Conservation (phyloP, 1,140 invertebrate genomes). For the Cardiocondyla obscurior region DNA sequence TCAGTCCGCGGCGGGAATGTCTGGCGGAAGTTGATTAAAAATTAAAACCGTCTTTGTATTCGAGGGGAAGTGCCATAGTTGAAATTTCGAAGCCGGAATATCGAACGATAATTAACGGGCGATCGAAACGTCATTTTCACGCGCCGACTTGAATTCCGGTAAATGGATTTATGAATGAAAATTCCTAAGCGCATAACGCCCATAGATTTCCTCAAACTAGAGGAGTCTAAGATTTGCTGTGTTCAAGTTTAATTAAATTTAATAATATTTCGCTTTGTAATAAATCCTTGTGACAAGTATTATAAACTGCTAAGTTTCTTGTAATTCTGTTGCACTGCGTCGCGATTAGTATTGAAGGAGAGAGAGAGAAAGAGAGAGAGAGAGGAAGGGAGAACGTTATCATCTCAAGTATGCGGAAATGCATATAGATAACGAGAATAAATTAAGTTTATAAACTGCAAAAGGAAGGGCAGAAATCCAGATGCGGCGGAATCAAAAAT, state of each 20-base stretch:
- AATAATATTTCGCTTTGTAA: slow-evolving; percentile 40
- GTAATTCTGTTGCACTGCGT: background rate
- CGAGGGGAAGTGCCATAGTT: no score
- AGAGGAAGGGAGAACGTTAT: background rate
- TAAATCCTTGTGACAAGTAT: slow-evolving; percentile 25
- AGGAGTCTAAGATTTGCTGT: background rate
- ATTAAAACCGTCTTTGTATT: background rate
- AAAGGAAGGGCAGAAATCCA: background rate
- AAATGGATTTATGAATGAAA: no score
- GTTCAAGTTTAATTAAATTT: slow-evolving; percentile 35
- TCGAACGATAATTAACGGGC: no score
- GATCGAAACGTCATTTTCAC: background rate
- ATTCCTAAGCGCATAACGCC: background rate
- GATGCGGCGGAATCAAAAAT: background rate
- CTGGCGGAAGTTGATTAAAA: background rate
- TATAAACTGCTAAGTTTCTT: slow-evolving; percentile 30
- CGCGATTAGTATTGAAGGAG: slow-evolving; percentile 30
- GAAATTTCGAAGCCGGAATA: background rate
- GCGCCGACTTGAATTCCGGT: background rate
- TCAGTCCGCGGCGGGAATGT: background rate
- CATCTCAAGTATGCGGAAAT: slow-evolving; percentile 31
- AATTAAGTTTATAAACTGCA: slow-evolving; percentile 30
- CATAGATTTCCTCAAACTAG: background rate
- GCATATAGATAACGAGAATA: slow-evolving; percentile 12
- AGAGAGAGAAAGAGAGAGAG: background rate